Evolutionary conservation across 2,888 invertebrate species (phyloP).

Genomic region (Caenorhabditis doughertyi): DNA sequence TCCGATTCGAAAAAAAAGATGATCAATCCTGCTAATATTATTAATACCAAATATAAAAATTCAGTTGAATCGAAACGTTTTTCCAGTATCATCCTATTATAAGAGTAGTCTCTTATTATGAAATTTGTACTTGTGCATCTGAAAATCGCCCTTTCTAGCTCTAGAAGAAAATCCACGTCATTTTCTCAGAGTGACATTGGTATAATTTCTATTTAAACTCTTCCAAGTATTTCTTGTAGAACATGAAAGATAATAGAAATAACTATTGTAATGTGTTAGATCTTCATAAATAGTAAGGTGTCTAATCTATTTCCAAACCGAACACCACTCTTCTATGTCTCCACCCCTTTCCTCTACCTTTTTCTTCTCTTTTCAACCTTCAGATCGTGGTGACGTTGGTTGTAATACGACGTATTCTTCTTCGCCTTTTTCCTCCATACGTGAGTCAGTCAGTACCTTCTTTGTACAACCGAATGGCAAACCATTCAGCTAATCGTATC

Average conservation of each 20-base stretch:
- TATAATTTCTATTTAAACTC: too few species aligned
- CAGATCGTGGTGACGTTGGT: conserved; percentile 9
- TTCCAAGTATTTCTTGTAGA: neutral
- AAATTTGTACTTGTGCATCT: too few species aligned
- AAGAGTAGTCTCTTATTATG: too few species aligned
- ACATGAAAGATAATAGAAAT: neutral
- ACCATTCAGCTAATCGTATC: conserved; percentile 50
- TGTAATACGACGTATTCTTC: conserved; percentile 41
- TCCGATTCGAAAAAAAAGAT: too few species aligned
- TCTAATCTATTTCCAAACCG: conserved; percentile 20
- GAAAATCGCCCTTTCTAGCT: too few species aligned
- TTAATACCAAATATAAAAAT: too few species aligned
- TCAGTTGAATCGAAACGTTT: too few species aligned
- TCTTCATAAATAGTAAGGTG: conserved; percentile 21
- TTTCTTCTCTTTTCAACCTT: conserved; percentile 39
- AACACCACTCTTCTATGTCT: conserved; percentile 27
- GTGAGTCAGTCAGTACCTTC: conserved; percentile 30
- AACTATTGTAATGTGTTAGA: conserved; percentile 1
- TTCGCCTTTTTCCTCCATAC: neutral
- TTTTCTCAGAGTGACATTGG: too few species aligned
- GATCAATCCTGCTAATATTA: too few species aligned
- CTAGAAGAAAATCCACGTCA: too few species aligned
- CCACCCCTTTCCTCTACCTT: conserved; percentile 19
- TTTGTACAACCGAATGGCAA: conserved; percentile 49
- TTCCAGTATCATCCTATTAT: too few species aligned